Evolutionary conservation across 2,113 vertebrate species (phyloP).

Genomic region (Atractosteus spatula): DNA sequence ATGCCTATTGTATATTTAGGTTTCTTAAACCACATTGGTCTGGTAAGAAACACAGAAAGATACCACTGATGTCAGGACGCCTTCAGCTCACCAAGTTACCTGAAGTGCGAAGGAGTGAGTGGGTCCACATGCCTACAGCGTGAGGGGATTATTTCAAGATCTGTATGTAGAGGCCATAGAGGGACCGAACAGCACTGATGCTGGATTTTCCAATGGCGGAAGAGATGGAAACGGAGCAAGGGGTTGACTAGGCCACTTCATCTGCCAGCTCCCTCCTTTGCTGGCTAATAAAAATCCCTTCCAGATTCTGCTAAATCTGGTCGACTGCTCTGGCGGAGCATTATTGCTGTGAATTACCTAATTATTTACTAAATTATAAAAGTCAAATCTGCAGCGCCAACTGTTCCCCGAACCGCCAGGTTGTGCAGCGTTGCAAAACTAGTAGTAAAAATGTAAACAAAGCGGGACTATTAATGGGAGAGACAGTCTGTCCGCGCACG

Average conservation of each 20-base stretch:
- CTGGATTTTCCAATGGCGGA: no score
- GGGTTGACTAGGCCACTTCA: not conserved
- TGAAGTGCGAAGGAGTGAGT: no score
- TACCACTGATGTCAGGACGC: no score
- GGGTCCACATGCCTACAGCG: no score
- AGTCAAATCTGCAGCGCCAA: constrained; percentile 68
- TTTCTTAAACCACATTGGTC: no score
- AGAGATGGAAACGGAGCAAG: not conserved
- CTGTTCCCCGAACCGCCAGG: constrained; percentile 60
- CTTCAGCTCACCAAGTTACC: no score
- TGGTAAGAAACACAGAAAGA: no score
- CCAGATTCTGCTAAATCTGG: constrained; percentile 39
- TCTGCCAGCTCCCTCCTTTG: constrained; percentile 4
- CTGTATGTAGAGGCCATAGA: no score
- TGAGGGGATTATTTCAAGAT: no score
- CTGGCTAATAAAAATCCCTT: constrained; percentile 41
- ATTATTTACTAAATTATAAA: constrained; percentile 77
- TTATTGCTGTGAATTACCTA: constrained; percentile 63
- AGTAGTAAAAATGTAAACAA: constrained; percentile 68
- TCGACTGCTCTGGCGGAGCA: constrained; percentile 46
- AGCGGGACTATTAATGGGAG: constrained; percentile 58
- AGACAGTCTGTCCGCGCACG: constrained; percentile 59
- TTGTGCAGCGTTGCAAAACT: constrained; percentile 65
- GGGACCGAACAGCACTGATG: no score
- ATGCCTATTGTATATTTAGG: no score